Percentiles rank a stretch among this genome's conserved stretches.
Conservation (phyloP, 2,888 invertebrate genomes). For the Diploptera punctata region DNA sequence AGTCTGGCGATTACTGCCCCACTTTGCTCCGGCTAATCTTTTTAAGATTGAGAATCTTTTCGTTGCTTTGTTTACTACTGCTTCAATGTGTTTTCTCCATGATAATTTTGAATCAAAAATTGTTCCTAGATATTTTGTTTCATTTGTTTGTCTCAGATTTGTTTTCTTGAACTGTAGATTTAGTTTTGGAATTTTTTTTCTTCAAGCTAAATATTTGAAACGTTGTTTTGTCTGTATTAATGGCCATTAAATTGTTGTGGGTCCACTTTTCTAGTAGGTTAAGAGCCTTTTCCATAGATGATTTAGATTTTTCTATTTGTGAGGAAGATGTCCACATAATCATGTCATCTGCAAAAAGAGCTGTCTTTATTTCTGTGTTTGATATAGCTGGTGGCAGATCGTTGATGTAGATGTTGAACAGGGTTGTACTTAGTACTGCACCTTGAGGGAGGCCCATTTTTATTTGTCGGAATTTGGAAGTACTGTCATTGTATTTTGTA, state of each 20-base stretch:
- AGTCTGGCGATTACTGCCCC: neutral
- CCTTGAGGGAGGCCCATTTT: neutral
- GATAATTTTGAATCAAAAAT: neutral
- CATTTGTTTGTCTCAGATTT: neutral
- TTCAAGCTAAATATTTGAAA: neutral
- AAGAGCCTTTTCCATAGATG: neutral
- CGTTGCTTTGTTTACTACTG: neutral
- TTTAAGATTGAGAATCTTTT: too few species aligned
- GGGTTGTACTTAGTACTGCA: neutral
- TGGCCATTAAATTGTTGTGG: neutral
- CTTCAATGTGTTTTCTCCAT: neutral
- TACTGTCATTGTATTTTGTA: too few species aligned
- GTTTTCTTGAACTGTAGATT: neutral
- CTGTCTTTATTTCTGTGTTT: neutral
- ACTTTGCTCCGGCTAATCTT: too few species aligned
- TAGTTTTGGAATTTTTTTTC: neutral
- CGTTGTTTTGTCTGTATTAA: neutral
- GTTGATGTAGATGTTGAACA: neutral
- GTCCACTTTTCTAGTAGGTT: neutral
- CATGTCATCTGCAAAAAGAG: conserved; percentile 1
- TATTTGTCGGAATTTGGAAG: conserved; percentile 4
- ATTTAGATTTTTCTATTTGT: neutral
- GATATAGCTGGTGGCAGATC: neutral
- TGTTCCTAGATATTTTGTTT: neutral
- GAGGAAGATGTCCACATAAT: neutral